Percentiles rank a stretch among this genome's conserved stretches.
phyloP scores from a whole-genome alignment of 2,797 vertebrate species.

The Microctenopoma lineatum region DNA sequence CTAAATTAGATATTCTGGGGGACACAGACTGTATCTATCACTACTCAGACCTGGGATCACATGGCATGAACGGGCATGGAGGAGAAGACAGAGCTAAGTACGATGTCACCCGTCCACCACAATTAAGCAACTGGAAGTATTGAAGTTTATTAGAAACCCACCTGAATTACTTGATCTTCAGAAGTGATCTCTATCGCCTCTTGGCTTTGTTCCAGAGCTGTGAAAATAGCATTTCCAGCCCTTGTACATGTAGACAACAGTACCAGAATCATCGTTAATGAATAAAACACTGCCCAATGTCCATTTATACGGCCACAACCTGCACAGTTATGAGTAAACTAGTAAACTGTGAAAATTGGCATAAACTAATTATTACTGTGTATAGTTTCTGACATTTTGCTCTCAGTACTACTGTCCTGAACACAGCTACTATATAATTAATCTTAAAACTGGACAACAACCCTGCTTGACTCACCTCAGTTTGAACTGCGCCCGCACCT shows the following conservation, averaged over 20 bases:
- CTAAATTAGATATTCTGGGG: slow-evolving; percentile 56
- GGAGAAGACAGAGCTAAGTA: background rate
- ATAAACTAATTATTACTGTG: background rate
- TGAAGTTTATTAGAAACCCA: slow-evolving; percentile 56
- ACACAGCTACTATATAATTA: background rate
- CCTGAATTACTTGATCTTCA: slow-evolving; percentile 97
- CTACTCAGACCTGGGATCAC: slow-evolving; percentile 54
- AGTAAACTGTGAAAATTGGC: background rate
- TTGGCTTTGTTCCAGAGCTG: slow-evolving; percentile 96
- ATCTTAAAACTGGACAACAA: slow-evolving; percentile 1
- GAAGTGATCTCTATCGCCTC: slow-evolving; percentile 98
- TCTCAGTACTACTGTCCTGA: background rate
- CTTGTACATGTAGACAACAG: slow-evolving; percentile 72
- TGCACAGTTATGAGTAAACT: background rate
- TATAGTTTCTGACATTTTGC: background rate
- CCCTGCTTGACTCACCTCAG: slow-evolving; percentile 86
- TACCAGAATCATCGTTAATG: slow-evolving; percentile 32
- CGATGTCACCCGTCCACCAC: background rate
- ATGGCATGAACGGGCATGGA: slow-evolving; percentile 39
- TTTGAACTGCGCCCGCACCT: slow-evolving; percentile 95
- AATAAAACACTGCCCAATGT: background rate
- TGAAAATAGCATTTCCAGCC: slow-evolving; percentile 96
- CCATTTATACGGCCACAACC: background rate
- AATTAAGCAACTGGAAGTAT: slow-evolving; percentile 7
- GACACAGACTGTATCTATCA: slow-evolving; percentile 38